These are phyloP conservation scores for Spilarctia lutea DNA, from an alignment of 2,888 invertebrate species.

Conservation along the genomic window DNA sequence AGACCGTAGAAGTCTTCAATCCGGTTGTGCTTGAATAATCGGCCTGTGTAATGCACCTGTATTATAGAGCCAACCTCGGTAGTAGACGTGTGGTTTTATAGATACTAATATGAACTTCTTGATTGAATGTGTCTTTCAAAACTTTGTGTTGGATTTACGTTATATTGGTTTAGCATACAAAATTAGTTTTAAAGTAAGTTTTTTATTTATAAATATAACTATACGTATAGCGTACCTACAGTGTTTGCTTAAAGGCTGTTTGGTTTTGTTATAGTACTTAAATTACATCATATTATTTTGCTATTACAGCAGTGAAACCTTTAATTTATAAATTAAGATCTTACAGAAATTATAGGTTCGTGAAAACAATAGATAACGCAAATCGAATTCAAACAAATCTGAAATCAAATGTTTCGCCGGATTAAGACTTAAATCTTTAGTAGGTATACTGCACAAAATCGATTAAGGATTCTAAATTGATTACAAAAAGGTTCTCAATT, in stretches of 20 bases:
- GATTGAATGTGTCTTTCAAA: slow-evolving; percentile 60
- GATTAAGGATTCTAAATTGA: no score
- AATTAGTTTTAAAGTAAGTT: slow-evolving; percentile 39
- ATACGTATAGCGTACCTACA: background rate
- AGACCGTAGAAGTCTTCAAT: background rate
- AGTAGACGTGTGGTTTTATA: slow-evolving; percentile 30
- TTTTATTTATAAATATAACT: background rate
- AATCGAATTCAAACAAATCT: no score
- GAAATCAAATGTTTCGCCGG: no score
- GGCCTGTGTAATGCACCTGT: slow-evolving; percentile 32
- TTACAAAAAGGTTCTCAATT: no score
- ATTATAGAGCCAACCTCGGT: slow-evolving; percentile 18
- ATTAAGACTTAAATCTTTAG: no score
- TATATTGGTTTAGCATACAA: slow-evolving; percentile 34
- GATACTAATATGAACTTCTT: slow-evolving; percentile 58
- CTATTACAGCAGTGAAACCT: no score
- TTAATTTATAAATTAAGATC: no score
- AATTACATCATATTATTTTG: no score
- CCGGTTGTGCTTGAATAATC: slow-evolving; percentile 25
- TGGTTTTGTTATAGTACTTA: background rate
- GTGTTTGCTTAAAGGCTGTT: background rate
- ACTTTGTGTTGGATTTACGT: slow-evolving; percentile 48
- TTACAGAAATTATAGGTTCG: no score
- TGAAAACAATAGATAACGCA: no score
- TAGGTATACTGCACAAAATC: no score